These are phyloP conservation scores for Drosophila silvestris DNA, from an alignment of 2,888 invertebrate genomes.

Conservation along the genomic window DNA sequence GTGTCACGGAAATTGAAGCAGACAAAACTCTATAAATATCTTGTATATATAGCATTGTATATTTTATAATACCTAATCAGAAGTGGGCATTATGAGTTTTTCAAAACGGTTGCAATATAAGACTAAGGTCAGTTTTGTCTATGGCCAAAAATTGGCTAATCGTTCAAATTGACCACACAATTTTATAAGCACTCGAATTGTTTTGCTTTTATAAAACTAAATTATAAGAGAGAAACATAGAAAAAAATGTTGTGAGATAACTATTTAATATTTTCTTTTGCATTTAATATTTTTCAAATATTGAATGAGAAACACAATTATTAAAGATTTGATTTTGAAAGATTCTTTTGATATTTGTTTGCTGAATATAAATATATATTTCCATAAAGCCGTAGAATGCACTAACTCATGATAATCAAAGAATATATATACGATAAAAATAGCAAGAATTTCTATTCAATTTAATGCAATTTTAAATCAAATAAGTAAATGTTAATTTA, in stretches of 20 bases:
- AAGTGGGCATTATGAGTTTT: constrained; percentile 8
- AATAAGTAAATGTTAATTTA: background rate
- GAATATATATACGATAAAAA: background rate
- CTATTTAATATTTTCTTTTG: background rate
- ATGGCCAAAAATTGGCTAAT: background rate
- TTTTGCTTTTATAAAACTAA: background rate
- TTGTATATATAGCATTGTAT: constrained; percentile 7
- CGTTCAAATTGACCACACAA: background rate
- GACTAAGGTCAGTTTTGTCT: constrained; percentile 12
- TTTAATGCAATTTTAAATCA: background rate
- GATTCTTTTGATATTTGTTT: background rate
- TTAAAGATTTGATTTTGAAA: background rate
- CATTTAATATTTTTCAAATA: background rate
- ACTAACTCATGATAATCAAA: background rate
- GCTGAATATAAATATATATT: background rate
- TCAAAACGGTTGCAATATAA: constrained; percentile 6
- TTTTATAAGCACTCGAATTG: background rate
- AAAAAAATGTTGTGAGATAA: background rate
- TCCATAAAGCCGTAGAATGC: background rate
- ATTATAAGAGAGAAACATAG: background rate
- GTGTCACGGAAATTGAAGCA: constrained; percentile 69
- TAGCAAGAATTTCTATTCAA: background rate
- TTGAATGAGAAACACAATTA: background rate
- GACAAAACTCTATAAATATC: constrained; percentile 33
- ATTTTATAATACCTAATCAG: constrained; percentile 7